A percentile compares a stretch with the other conserved stretches of the same genome.
These are phyloP conservation scores for Heliocidaris tuberculata DNA, from an alignment of 35 echinoderm and acorn worm species.

Conservation along the genomic window DNA sequence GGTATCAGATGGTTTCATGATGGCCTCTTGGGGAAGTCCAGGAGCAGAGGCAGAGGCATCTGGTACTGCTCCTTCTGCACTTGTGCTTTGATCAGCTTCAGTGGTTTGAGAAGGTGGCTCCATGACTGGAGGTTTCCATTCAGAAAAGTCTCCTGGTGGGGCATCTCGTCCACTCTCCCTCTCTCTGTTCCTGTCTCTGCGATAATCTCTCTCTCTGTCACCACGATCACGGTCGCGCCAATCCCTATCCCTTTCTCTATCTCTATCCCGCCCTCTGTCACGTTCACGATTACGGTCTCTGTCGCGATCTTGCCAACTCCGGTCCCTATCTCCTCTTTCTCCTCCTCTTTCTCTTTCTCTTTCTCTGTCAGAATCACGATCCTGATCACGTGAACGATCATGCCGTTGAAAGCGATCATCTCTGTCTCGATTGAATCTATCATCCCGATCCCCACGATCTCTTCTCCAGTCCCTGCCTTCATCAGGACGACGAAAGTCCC, in stretches of 20 bases:
- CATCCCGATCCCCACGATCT: conserved; percentile 63
- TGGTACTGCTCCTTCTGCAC: conserved; percentile 34
- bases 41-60: conserved; percentile 49
- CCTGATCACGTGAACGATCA: conserved; percentile 45
- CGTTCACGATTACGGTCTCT: conserved; percentile 51
- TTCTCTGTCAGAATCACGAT: conserved; percentile 55
- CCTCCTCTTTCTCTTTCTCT: conserved; percentile 37
- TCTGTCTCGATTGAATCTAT: conserved; percentile 48
- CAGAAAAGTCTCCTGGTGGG: not conserved
- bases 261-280: conserved; percentile 62
- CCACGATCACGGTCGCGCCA: conserved; percentile 78
- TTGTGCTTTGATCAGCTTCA: conserved; percentile 8
- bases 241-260: conserved; percentile 63
- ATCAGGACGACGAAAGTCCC: conserved; percentile 48
- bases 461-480: conserved; percentile 60
- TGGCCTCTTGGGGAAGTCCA: conserved; percentile 34
- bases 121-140: not conserved
- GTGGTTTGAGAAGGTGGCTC: conserved; percentile 9
- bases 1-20: conserved; percentile 12
- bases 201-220: conserved; percentile 35
- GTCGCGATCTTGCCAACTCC: conserved; percentile 44
- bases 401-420: conserved; percentile 54
- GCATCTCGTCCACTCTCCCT: conserved; percentile 55
- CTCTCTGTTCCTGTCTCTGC: conserved; percentile 79
- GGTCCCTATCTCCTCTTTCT: conserved; percentile 49